Evolutionary conservation across 2,113 vertebrate species (phyloP).

Genomic region (Anoplopoma fimbria): DNA sequence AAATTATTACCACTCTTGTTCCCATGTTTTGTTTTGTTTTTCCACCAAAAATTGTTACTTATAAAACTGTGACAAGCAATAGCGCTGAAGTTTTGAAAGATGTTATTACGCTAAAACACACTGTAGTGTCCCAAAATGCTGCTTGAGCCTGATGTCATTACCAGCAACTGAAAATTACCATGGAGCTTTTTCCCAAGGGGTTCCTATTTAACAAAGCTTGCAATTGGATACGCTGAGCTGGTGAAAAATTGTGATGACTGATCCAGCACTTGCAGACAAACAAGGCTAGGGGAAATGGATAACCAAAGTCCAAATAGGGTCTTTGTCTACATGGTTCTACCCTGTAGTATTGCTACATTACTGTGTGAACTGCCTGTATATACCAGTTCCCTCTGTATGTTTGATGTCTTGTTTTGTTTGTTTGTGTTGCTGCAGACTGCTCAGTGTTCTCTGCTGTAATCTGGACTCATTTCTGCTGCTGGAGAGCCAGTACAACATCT

Average conservation of each 20-base stretch:
- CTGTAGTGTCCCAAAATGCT: constrained; percentile 35
- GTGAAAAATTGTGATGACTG: constrained; percentile 43
- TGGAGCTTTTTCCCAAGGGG: constrained; percentile 53
- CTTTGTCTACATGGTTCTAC: constrained; percentile 17
- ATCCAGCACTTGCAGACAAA: constrained; percentile 52
- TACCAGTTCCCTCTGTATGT: constrained; percentile 28
- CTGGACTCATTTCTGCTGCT: constrained; percentile 92
- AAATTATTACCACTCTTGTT: not conserved
- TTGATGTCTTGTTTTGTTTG: constrained; percentile 44
- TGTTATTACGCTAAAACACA: not conserved
- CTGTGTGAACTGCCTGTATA: not conserved
- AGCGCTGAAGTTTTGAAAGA: not conserved
- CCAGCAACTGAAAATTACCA: constrained; percentile 63
- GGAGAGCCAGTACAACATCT: constrained; percentile 91
- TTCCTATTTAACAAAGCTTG: constrained; percentile 65
- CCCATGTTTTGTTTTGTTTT: not conserved
- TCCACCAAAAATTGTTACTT: not conserved
- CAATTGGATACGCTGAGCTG: constrained; percentile 51
- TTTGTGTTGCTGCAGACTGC: constrained; percentile 83
- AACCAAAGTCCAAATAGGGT: constrained; percentile 26
- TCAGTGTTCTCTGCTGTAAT: constrained; percentile 91
- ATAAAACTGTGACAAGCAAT: not conserved
- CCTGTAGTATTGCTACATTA: not conserved
- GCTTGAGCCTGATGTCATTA: constrained; percentile 66
- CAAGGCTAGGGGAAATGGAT: constrained; percentile 35